phyloP scores from a whole-genome alignment of 2,888 invertebrate species.

The Phyllotreta striolata region DNA sequence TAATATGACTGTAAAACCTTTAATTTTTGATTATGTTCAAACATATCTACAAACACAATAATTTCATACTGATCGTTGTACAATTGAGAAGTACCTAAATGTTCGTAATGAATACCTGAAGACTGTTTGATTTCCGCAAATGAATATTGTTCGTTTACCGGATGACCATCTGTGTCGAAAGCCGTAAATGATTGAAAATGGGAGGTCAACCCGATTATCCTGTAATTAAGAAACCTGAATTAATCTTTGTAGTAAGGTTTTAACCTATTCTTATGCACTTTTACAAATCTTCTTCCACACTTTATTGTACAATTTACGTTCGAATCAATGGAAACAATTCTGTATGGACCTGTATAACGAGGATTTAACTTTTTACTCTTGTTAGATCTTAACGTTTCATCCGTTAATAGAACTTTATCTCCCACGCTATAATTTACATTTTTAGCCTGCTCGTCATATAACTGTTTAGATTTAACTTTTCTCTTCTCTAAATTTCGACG shows the following conservation, averaged over 20 bases:
- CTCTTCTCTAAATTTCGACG: conserved; percentile 6
- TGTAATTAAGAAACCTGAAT: neutral
- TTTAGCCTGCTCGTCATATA: neutral
- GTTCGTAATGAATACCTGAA: conserved; percentile 15
- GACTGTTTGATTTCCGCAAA: neutral
- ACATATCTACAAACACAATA: conserved; percentile 24
- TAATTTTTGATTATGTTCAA: conserved; percentile 23
- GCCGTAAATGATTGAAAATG: neutral
- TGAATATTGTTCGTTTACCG: neutral
- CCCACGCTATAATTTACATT: conserved; percentile 4
- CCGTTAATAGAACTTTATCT: conserved; percentile 10
- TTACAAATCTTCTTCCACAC: neutral
- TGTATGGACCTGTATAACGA: conserved; percentile 4
- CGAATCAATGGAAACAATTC: conserved; percentile 4
- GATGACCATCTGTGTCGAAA: neutral
- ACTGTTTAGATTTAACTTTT: conserved; percentile 1
- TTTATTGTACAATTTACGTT: conserved; percentile 10
- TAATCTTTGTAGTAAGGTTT: conserved; percentile 5
- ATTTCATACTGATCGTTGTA: conserved; percentile 18
- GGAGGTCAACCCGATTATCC: neutral
- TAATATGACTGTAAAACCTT: conserved; percentile 7
- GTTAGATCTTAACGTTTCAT: neutral
- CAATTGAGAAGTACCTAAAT: conserved; percentile 21
- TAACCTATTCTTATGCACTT: conserved; percentile 5
- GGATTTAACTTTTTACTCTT: conserved; percentile 1